These are phyloP conservation scores for Listrodromus nycthemerus DNA, from an alignment of 2,888 invertebrate genomes.

Conservation along the genomic window DNA sequence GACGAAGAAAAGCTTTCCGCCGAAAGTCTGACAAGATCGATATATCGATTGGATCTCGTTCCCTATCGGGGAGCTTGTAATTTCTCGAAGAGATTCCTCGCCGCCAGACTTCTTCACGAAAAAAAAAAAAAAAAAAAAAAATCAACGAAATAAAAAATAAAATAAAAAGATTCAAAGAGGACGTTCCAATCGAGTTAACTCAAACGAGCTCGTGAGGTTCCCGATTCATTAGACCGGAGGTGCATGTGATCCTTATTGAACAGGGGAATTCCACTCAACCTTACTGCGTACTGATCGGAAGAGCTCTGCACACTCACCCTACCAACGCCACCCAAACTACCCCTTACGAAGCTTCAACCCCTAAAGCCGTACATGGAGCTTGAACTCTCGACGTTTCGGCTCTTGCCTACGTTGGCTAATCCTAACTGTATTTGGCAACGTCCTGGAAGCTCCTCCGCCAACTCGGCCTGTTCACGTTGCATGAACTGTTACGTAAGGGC, in stretches of 20 bases:
- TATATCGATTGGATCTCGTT: constrained; percentile 48
- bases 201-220: constrained; percentile 14
- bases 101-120: not conserved
- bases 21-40: constrained; percentile 48
- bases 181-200: constrained; percentile 29
- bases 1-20: constrained; percentile 48
- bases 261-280: constrained; percentile 14
- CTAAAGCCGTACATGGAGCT: not conserved
- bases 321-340: not conserved
- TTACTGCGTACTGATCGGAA: not conserved
- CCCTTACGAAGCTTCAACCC: not conserved
- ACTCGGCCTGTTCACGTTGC: constrained; percentile 38
- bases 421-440: constrained; percentile 52
- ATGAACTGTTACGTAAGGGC: constrained; percentile 48
- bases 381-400: constrained; percentile 12
- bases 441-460: constrained; percentile 39
- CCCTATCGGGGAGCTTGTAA: not conserved
- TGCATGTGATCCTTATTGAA: constrained; percentile 1
- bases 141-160: not conserved
- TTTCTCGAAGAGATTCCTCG: constrained; percentile 2
- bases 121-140: not conserved
- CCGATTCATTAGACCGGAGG: constrained; percentile 34
- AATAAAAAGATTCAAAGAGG: not conserved
- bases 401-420: constrained; percentile 58
- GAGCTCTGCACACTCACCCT: not conserved